Evolutionary conservation across 2,888 invertebrate genomes (phyloP), one percentile per base, ranked within the genome.

Genomic region (Ormyrus nitidulus): DNA sequence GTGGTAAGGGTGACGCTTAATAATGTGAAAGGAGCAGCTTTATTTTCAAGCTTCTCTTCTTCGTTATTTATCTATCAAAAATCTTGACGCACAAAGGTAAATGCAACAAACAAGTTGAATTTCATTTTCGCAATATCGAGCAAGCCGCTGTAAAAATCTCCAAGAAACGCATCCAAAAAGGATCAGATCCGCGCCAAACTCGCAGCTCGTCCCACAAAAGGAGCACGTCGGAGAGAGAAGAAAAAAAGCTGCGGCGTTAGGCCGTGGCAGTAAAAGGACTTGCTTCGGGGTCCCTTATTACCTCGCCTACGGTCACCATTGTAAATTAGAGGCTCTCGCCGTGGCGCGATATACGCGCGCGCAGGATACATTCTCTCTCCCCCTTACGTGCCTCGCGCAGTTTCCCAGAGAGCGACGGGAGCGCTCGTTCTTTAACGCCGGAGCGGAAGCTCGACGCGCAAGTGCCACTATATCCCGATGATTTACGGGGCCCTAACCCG

Each of bases 401-500:
- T 34, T 34, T 34, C 34, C 34, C 34, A 34, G 62, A 49, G 69
- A 44, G 48, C 64, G 64, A 46, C 46, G 48, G 9, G 19, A 59
- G 51, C 74, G 49, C 62, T 44, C 44, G 53, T 65, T 70, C 77
- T 71, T 71, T 71, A 77, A 69, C 69, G 59, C 68, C 10, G 44
- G 11, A 59, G 59, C 68, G 72, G 72, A 66, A 72, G 78, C 78
- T 61, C 53, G 49, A 51, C 66, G 56, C 62, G 72, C 49, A 56
- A 72, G 66, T 72, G 69, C 70, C 70, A 51, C 74, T 73, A 69
- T 68, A 74, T 61, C 74, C 70, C 58, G 54, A 74, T 79, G 74
- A 79, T 79, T 79, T 79, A 79, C 79, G 74, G 51, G 59, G 59
- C 64, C 58, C 74, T 74, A 70, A 64, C 62, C 34, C 49, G 44